These are phyloP conservation scores for Chionodraco myersi DNA, from an alignment of 2,113 vertebrate species.

Conservation along the genomic window DNA sequence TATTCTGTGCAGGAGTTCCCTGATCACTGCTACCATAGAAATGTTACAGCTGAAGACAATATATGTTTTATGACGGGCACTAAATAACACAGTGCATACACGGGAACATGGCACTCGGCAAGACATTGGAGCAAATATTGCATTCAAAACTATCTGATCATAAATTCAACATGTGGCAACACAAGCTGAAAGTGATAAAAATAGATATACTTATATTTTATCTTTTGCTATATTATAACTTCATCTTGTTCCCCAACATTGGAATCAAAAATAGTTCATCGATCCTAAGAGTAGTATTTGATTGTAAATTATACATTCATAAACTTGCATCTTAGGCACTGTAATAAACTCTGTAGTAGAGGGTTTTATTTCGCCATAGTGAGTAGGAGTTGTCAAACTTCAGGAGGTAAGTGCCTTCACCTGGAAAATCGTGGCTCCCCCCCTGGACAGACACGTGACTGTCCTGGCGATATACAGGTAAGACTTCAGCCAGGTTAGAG, in stretches of 20 bases:
- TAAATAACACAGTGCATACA: slow-evolving; percentile 66
- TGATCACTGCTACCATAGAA: slow-evolving; percentile 74
- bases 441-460: slow-evolving; percentile 92
- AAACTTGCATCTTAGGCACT: slow-evolving; percentile 81
- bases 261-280: slow-evolving; percentile 79
- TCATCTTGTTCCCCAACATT: slow-evolving; percentile 29
- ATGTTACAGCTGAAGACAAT: slow-evolving; percentile 58
- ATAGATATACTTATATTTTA: slow-evolving; percentile 71
- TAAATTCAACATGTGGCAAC: slow-evolving; percentile 44
- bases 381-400: slow-evolving; percentile 99
- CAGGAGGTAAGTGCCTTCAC: slow-evolving; percentile 95
- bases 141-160: slow-evolving; percentile 27
- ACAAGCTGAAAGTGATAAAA: slow-evolving; percentile 69
- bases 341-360: slow-evolving; percentile 97
- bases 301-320: slow-evolving; percentile 69
- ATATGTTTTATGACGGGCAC: slow-evolving; percentile 63
- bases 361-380: slow-evolving; percentile 96
- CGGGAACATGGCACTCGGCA: slow-evolving; percentile 61
- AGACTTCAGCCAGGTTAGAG: slow-evolving; percentile 90
- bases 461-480: slow-evolving; percentile 94
- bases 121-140: slow-evolving; percentile 49
- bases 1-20: slow-evolving; percentile 68
- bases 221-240: slow-evolving; percentile 55
- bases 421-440: slow-evolving; percentile 95
- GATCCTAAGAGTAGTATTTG: slow-evolving; percentile 62